phyloP scores from a whole-genome alignment of 2,888 invertebrate genomes.

The Lasioglossum villosulum region DNA sequence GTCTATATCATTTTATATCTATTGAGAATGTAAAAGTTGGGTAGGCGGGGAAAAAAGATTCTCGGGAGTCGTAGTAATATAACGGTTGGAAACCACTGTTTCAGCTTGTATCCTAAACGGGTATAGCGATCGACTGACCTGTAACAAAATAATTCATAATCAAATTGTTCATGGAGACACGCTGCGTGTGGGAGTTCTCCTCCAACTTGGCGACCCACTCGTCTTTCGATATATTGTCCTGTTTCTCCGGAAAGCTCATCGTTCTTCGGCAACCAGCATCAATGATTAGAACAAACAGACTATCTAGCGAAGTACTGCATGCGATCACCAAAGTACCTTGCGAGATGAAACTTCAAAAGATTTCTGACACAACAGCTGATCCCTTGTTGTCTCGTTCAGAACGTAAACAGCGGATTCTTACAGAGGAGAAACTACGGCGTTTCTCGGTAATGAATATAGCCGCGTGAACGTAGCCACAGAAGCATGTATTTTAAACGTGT shows the following conservation, averaged over 20 bases:
- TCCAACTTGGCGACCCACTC: conserved; percentile 92
- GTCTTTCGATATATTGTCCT: conserved; percentile 87
- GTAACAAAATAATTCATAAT: conserved; percentile 99
- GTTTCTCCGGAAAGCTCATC: conserved; percentile 86
- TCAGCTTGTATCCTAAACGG: not conserved
- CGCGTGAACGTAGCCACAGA: not conserved
- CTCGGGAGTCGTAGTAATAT: no score
- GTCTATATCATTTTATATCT: no score
- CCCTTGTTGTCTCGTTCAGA: not conserved
- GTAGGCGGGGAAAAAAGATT: no score
- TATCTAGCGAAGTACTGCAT: not conserved
- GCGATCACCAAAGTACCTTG: not conserved
- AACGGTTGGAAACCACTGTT: no score
- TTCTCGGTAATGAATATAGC: not conserved
- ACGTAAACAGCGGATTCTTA: conserved; percentile 24
- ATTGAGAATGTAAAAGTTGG: no score
- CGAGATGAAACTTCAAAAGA: not conserved
- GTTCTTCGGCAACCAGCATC: conserved; percentile 45
- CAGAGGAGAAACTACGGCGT: not conserved
- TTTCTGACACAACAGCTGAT: conserved; percentile 61
- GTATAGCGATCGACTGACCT: conserved; percentile 87
- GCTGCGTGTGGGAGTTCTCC: conserved; percentile 91
- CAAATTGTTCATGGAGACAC: conserved; percentile 97
- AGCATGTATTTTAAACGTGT: not conserved
- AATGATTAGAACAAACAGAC: conserved; percentile 9